Base-by-base conservation (phyloP, 2,888 invertebrate species). In the Crematogaster levior region DNA sequence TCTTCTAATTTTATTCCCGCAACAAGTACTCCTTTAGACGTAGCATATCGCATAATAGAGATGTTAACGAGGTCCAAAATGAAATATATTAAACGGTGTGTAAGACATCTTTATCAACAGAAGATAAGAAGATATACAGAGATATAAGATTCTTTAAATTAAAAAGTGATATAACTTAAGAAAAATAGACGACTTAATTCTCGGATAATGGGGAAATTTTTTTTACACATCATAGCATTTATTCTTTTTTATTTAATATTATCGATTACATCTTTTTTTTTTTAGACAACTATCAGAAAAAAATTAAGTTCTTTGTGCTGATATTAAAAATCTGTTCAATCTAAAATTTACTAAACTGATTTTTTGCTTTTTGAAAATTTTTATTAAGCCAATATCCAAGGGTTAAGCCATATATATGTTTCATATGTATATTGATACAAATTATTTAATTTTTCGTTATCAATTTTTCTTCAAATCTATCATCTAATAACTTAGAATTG, bases 51-150 rank as follows among this genome's bases (percentile, higher is more conserved):
- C 83, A 83, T 85, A 83, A 83, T 85, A 81, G 81, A 88, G 89
- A 80, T 80, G 53, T 84, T 83, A 61, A 83, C 34, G 85, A 68
- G 88, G 86, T 86, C 84, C 87, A 88, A 88, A 81, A 82, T 80
- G n/a, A 74, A 24, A 21, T 74, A 46, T 61, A 68, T 40, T 66
- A 58, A 75, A 85, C 12, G 74, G 37, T 66, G 70, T 83, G 82
- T 68, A 85, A 79, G 66, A 72, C 63, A 80, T 84, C 40, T 37
- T 58, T 40, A 30, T 0, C 48, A 12, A 90, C 87, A 53, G 88
- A 83, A 84, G 85, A 86, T n/a, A 51, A 60, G 15, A 75, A 43
- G 24, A n/a, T 63, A 63, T 18, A 24, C 24, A 1, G 58, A 53
- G 30, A 7, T 21, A 53, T 37, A 15, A 58, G 9, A 79, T 46